phyloP scores from a whole-genome alignment of 2,888 invertebrate species.

The Andrena camellia region DNA sequence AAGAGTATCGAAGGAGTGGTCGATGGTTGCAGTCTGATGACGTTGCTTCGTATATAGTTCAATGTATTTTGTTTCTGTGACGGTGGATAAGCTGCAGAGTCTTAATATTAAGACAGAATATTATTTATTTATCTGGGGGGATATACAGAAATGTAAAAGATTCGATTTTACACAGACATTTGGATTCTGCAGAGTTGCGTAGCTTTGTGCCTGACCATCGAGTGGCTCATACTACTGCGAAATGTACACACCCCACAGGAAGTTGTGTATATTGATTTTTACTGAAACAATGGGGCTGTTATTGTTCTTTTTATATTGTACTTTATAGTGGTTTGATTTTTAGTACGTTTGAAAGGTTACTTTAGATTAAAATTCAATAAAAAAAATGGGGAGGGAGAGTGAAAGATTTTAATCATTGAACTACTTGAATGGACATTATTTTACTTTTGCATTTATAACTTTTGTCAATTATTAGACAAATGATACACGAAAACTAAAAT shows the following conservation, averaged over 20 bases:
- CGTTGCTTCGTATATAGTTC: background rate
- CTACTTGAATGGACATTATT: too few species aligned
- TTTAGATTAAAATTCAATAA: background rate
- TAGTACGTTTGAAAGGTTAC: background rate
- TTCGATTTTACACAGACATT: background rate
- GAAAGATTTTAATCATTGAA: too few species aligned
- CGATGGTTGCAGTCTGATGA: background rate
- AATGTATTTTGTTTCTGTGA: background rate
- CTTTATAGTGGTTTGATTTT: background rate
- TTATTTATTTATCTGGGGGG: background rate
- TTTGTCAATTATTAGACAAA: background rate
- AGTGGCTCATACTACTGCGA: conserved; percentile 49
- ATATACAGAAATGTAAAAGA: background rate
- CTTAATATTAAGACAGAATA: background rate
- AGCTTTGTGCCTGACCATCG: conserved; percentile 23
- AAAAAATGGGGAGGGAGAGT: background rate
- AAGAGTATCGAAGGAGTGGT: background rate
- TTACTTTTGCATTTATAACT: too few species aligned
- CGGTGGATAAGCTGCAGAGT: background rate
- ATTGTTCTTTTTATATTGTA: background rate
- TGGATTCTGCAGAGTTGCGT: background rate
- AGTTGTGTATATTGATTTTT: background rate
- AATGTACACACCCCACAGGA: background rate
- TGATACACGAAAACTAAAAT: background rate
- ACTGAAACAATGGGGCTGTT: background rate